Percentiles rank a stretch among this genome's conserved stretches.
These are phyloP conservation scores for Asobara japonica DNA, from an alignment of 1,140 invertebrate species.

Conservation along the genomic window DNA sequence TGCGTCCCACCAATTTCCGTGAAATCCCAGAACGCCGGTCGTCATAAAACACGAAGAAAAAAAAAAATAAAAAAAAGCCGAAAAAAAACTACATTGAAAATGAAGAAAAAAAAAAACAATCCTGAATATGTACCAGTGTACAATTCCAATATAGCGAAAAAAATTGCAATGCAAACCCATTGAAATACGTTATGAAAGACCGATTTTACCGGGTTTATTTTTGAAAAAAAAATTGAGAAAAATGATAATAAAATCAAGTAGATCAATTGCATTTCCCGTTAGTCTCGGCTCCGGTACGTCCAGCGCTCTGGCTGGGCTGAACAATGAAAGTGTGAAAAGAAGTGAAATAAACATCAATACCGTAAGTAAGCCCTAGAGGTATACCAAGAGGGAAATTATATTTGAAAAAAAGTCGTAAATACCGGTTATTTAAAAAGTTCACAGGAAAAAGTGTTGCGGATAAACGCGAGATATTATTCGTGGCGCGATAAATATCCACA, in stretches of 20 bases:
- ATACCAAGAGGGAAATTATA: background rate
- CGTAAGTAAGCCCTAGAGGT: background rate
- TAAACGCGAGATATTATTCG: no score
- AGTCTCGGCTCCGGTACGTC: background rate
- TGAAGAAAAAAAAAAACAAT: background rate
- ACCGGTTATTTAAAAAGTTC: no score
- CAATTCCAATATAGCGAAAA: background rate
- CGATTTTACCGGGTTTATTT: background rate
- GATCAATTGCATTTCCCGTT: background rate
- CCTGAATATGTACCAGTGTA: background rate
- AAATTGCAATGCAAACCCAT: background rate
- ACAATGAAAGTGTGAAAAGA: no score
- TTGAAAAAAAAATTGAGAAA: background rate
- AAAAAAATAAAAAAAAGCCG: background rate
- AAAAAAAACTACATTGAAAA: no score
- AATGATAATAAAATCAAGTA: background rate
- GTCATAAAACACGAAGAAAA: background rate
- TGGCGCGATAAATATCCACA: no score
- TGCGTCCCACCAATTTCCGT: background rate
- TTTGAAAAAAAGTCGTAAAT: no score
- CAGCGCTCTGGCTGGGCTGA: no score
- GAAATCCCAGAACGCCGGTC: background rate
- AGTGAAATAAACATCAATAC: background rate
- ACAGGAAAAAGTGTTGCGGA: no score
- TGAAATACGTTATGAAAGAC: background rate